phyloP scores from a whole-genome alignment of 2,797 vertebrate species.

The Emydoidea blandingii region DNA sequence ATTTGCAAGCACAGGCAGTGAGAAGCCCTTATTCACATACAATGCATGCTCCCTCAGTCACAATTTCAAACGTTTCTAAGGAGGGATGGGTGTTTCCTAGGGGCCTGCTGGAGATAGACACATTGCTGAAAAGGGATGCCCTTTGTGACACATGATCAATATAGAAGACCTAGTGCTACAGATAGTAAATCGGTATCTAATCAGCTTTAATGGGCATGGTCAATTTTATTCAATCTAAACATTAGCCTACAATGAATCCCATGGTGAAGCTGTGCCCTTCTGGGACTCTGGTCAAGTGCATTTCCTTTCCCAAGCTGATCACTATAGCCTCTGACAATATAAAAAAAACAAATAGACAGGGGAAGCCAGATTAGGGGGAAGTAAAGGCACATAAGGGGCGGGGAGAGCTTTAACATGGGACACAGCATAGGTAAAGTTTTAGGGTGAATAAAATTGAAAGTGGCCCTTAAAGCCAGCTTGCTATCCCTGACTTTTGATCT shows the following conservation, averaged over 20 bases:
- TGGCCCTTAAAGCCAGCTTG: background rate
- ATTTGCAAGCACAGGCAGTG: rapidly evolving
- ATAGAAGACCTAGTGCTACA: background rate
- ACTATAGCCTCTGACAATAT: background rate
- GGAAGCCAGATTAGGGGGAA: background rate
- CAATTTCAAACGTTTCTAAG: background rate
- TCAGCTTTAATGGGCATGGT: background rate
- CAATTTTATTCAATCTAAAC: background rate
- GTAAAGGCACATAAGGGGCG: background rate
- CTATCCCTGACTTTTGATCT: background rate
- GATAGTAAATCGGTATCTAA: background rate
- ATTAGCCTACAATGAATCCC: background rate
- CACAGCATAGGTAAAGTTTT: background rate
- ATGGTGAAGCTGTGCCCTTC: background rate
- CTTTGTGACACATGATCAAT: background rate
- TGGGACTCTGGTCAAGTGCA: background rate
- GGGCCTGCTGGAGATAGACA: background rate
- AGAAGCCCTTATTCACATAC: background rate
- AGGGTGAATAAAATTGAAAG: background rate
- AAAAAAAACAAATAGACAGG: background rate
- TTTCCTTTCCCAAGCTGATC: background rate
- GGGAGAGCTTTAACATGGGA: background rate
- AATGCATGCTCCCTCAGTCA: background rate
- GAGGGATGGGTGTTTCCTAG: background rate
- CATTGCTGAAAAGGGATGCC: background rate